Evolutionary conservation across 2,888 invertebrate species (phyloP), one percentile per base, ranked within the genome.

Genomic region (Meandrusa payeni): DNA sequence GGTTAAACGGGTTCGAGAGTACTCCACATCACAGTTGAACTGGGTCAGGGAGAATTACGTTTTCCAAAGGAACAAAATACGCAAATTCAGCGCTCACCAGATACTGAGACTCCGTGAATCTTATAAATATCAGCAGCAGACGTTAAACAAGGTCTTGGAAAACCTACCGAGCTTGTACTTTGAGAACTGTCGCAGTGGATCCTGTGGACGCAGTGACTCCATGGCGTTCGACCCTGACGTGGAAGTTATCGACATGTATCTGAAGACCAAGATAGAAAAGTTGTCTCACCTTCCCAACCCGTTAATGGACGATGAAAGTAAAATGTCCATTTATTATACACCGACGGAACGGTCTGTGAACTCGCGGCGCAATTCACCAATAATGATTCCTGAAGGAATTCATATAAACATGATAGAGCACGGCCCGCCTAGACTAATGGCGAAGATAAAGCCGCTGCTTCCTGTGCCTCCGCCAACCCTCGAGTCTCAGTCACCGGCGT

Each of bases 11-110:
- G 97, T 97, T 22, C 91, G 97, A 43, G 97, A 97, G 66, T 98
- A 98, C 75, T 97, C 97, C 10, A 94, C 95, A 22, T 90, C 93
- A 48, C 97, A 97, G 79, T 89, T 98, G 60, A 96, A 96, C 78
- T 95, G 96, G 93, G 95, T 98, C 55, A 91, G 97, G 48, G 97
- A 97, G 76, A 97, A 97, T 80, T 98, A 98, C 82, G 95, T 97
- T 70, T 95, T 95, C 90, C 98, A 98, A 79, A 91, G 97, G 43
- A 95, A 97, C 79, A 94, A 97, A 78, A 96, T 98, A 52, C 90
- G 97, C 33, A 97, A 97, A 78, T 98, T 97, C 85, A 97, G 97
- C 83, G 93, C 96, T 10, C 96, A 96, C 70, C 97, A 98, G 79
- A 92, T 97, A 45, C 86, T 97, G 29, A 91, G 95, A 37, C 83